Evolutionary conservation across 2,113 vertebrate species (phyloP), one percentile per base, ranked within the genome.

Genomic region (Petroica traversi): DNA sequence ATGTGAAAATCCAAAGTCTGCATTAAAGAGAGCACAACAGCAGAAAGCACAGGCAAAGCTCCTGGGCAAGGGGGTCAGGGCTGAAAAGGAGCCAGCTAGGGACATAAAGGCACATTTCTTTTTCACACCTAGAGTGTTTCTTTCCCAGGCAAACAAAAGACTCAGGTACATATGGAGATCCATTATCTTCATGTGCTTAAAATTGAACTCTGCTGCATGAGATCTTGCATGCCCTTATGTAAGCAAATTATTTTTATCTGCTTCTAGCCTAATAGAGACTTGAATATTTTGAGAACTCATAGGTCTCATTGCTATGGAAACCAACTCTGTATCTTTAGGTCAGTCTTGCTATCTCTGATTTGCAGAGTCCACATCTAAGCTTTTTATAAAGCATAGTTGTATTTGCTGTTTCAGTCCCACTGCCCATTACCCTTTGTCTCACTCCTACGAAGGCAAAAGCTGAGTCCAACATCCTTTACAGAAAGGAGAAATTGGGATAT

Each of bases 261-360:
- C 68, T 85, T 91, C 71, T 73, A 94, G 40, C 31, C 74, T 92
- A 95, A 95, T 75, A 91, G 45, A 86, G 28, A 43, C 25, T 82
- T 45, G 62, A 67, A 79, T 91, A 92, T 89, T 95, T 92, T 92
- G 89, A 89, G 76, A 87, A 91, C 17, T 58, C 76, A 92, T 66
- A 90, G 45, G 74, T 91, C 67, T 84, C 54, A 93, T 95, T 91
- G 86, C 96, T 95, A 96, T 96, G 95, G 95, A 92, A 96, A 97
- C 95, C 81, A 83, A 61, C 40, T 80, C 67, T 57, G 38, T 54
- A 89, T 92, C 95, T 94, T 92, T 75, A 93, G 92, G 90, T 96
- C 88, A 96, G 76, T 45, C 68, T 87, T 83, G 54, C 23, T 89
- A 66, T 77, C 74, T 93, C 40, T 54, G 46, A 93, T 85, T 83